Conservation (phyloP, 2,888 invertebrate genomes). For the Sinodicranocentrus sp. region DNA sequence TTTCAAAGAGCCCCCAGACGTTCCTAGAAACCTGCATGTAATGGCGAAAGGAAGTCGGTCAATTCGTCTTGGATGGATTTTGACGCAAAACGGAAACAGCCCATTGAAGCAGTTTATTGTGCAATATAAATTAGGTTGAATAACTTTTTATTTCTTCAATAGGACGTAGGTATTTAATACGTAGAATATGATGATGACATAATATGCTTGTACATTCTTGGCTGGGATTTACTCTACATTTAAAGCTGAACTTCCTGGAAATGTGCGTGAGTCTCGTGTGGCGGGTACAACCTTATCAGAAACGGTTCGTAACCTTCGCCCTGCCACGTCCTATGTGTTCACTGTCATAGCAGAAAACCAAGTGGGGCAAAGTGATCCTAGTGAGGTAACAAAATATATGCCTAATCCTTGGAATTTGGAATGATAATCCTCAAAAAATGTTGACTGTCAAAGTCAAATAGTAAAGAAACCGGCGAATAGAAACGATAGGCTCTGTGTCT, state of each 20-base stretch:
- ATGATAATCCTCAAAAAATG: background rate
- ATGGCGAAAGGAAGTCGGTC: conserved; percentile 77
- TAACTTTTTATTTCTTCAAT: background rate
- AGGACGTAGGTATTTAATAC: too few relatives aligned
- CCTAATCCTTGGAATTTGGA: conserved; percentile 25
- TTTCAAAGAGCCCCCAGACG: conserved; percentile 79
- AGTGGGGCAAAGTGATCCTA: conserved; percentile 79
- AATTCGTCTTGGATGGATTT: conserved; percentile 79
- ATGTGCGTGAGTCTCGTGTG: conserved; percentile 76
- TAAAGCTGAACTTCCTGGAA: conserved; percentile 35
- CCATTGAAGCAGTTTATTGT: conserved; percentile 79
- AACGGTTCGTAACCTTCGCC: conserved; percentile 78
- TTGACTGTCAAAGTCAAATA: too few relatives aligned
- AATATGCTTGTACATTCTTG: background rate
- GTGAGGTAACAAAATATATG: conserved; percentile 77
- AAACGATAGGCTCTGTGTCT: too few relatives aligned
- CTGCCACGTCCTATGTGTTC: conserved; percentile 79
- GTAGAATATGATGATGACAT: conserved; percentile 1
- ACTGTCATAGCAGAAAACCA: conserved; percentile 79
- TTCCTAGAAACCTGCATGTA: conserved; percentile 78
- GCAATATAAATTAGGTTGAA: conserved; percentile 78
- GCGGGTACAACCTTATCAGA: conserved; percentile 77
- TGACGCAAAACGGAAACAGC: conserved; percentile 78
- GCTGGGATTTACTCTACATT: conserved; percentile 10
- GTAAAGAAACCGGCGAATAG: too few relatives aligned